phyloP scores from a whole-genome alignment of 2,797 vertebrate genomes.

The Anas bahamensis region DNA sequence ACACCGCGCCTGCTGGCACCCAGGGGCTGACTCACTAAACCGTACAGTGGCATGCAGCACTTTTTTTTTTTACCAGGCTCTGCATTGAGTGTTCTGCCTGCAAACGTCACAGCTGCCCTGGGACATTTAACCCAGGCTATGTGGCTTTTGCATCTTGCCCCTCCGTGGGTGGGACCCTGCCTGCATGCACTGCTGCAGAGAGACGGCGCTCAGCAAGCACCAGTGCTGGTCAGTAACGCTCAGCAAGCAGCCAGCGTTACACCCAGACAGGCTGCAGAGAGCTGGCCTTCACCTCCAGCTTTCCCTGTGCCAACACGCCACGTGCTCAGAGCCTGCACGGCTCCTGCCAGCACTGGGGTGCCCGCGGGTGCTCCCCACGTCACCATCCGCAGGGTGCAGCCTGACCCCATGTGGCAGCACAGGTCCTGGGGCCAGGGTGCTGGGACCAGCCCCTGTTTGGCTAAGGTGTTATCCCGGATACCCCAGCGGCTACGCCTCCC shows the following conservation, averaged over 20 bases:
- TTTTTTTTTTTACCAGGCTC: neutral
- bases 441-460: conserved; percentile 14
- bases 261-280: fast-evolving
- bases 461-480: conserved; percentile 9
- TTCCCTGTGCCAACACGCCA: fast-evolving
- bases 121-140: no score
- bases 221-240: fast-evolving
- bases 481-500: neutral
- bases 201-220: fast-evolving
- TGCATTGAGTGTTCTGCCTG: no score
- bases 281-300: fast-evolving
- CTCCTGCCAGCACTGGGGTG: fast-evolving
- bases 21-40: no score
- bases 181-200: neutral
- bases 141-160: neutral
- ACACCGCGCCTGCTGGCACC: neutral
- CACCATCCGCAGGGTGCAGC: no score
- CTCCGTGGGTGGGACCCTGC: neutral
- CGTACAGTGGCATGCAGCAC: fast-evolving
- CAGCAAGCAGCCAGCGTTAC: neutral
- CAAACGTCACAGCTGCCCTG: no score
- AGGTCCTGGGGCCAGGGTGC: neutral
- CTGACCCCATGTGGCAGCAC: neutral
- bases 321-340: neutral
- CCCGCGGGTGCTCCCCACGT: neutral